phyloP scores from a whole-genome alignment of 2,113 vertebrate genomes.

The Heliornis fulica region DNA sequence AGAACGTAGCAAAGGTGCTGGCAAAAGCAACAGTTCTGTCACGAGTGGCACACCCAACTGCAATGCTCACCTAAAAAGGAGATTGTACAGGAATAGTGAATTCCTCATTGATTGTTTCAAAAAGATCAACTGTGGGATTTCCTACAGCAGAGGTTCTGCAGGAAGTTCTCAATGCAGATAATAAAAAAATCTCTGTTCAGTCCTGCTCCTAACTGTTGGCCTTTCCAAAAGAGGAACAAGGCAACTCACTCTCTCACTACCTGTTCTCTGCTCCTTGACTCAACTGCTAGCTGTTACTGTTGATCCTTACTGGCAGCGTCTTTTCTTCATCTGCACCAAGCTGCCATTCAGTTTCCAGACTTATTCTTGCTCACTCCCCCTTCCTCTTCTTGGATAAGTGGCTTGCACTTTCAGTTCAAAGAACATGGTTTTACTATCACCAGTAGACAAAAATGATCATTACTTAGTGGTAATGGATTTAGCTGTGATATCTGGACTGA shows the following conservation, averaged over 20 bases:
- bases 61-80: conserved; percentile 84
- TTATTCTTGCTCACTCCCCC: background rate
- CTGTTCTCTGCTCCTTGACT: background rate
- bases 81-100: background rate
- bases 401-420: background rate
- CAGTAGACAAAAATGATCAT: background rate
- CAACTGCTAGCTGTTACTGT: background rate
- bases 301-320: background rate
- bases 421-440: background rate
- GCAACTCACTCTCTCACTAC: background rate
- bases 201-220: background rate
- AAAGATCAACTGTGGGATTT: background rate
- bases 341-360: background rate
- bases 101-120: background rate
- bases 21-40: conserved; percentile 88
- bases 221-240: background rate
- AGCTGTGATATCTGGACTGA: background rate
- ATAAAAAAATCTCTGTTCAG: background rate
- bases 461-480: background rate
- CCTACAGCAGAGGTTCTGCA: background rate
- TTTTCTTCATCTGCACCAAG: background rate
- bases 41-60: conserved; percentile 86
- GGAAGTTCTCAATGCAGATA: background rate
- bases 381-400: background rate
- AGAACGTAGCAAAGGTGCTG: conserved; percentile 91